phyloP scores from a whole-genome alignment of 2,888 invertebrate genomes.

The Drosophila yooni region DNA sequence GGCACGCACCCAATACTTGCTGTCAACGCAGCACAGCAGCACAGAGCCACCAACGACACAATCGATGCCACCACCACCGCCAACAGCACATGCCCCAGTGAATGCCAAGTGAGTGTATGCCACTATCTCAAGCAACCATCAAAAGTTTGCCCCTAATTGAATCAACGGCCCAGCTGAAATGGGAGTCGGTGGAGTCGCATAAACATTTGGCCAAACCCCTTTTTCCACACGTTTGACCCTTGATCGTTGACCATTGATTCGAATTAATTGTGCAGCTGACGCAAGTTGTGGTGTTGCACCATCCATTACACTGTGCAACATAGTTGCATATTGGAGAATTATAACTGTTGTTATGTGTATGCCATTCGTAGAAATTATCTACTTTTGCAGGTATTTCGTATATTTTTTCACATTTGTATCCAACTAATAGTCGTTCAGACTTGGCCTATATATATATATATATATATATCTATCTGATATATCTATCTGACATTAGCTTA shows the following conservation, averaged over 20 bases:
- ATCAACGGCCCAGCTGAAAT: conserved; percentile 32
- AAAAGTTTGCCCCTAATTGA: conserved; percentile 46
- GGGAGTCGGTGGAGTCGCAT: not conserved
- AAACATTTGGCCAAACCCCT: conserved; percentile 2
- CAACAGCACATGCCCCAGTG: conserved; percentile 21
- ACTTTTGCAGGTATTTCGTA: not conserved
- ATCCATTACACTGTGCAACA: conserved; percentile 28
- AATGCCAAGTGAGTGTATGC: conserved; percentile 62
- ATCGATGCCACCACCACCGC: conserved; percentile 2
- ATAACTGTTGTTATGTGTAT: not conserved
- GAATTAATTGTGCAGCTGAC: conserved; percentile 62
- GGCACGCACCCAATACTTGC: conserved; percentile 95
- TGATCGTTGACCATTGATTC: conserved; percentile 46
- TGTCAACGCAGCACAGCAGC: conserved; percentile 83
- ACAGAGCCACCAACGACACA: conserved; percentile 12
- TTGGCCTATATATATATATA: not conserved
- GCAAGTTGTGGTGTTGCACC: conserved; percentile 28
- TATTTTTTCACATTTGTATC: not conserved
- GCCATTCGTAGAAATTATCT: not conserved
- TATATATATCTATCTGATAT: not conserved
- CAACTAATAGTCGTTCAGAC: not conserved
- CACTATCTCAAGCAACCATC: not conserved
- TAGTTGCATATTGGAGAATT: not conserved
- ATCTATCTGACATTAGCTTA: no score
- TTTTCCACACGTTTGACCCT: conserved; percentile 33